Evolutionary conservation across 2,113 vertebrate genomes (phyloP), one percentile per base, ranked within the genome.

Genomic region (Herpailurus yagouaroundi): DNA sequence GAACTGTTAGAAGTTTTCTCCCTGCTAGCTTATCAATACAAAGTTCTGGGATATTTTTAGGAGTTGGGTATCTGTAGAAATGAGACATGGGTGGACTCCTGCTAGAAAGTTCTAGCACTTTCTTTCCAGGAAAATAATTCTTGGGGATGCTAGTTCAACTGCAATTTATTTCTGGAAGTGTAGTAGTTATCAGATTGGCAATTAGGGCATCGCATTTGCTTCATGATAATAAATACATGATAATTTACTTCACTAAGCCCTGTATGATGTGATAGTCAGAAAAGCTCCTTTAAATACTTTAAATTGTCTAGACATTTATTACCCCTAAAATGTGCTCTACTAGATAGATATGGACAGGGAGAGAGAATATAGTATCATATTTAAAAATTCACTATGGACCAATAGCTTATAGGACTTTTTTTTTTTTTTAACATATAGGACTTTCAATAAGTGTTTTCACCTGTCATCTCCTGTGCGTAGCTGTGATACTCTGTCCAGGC

Each of bases 41-140:
- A 87, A 83, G 4, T 93, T 94, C 38, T 77, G 45, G 57, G 25
- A 27, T 12, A 60, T 69, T 89, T 88, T 84, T 74, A 83, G 36
- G 82, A 93, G 23, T 64, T 76, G 45, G 38, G 15, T 31, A 69
- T 89, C 48, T 91, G 29, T 16, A 74, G 63, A 91, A 84, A 52
- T 0, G 68, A 92, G 45, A 33, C n/a, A 81, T 66, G 4, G 38
- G 3, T 96, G 41, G 15, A 76, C 5, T 50, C n/a, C 21, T 76
- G 52, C n/a, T 89, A 85, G 66, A 95, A 94, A 81, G 41, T 96
- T 97, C 73, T 23, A 85, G 50, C 63, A 69, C 48, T 63, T 96
- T 83, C 36, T 86, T 90, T 93, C 36, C 33, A 84, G 71, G 66
- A 94, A 95, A 93, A 89, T 27, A 87, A 57, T 92, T 82, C 60